Evolutionary conservation across 2,888 invertebrate genomes (phyloP).

Genomic region (Clitarchus hookeri): DNA sequence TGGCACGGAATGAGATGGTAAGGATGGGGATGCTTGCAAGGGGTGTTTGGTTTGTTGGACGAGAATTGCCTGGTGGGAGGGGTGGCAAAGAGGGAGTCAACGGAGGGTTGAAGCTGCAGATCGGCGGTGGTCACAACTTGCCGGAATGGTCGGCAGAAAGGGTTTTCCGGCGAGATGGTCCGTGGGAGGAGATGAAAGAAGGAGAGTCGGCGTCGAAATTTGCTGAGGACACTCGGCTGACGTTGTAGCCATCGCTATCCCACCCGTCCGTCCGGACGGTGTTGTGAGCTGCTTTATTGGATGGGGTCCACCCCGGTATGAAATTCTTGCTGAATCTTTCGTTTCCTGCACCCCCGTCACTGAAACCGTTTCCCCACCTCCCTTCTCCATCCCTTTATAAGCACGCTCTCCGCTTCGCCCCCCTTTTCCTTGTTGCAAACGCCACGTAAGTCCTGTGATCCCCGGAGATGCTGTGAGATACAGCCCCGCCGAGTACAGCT

Average conservation of each 20-base stretch:
- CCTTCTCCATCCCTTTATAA: not conserved
- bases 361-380: not conserved
- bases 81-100: not conserved
- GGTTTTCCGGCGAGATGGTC: not conserved
- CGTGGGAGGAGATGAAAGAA: not conserved
- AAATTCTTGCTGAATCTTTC: constrained; percentile 40
- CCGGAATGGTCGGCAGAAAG: not conserved
- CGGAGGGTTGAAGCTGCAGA: not conserved
- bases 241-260: not conserved
- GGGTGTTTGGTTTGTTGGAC: too few relatives aligned
- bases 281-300: constrained; percentile 37
- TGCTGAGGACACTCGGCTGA: not conserved
- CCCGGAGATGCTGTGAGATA: not conserved
- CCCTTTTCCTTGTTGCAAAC: not conserved
- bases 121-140: not conserved
- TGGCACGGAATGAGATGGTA: constrained; percentile 2
- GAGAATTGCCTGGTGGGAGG: not conserved
- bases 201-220: not conserved
- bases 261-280: not conserved
- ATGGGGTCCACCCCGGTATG: constrained; percentile 31
- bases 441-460: not conserved
- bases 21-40: not conserved
- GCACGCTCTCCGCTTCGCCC: not conserved
- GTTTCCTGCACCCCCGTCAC: not conserved
- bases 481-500: not conserved